Percentiles rank a stretch among this genome's conserved stretches.
Evolutionary conservation across 1,140 invertebrate species (phyloP).

Genomic region (Eubasilissa regina): DNA sequence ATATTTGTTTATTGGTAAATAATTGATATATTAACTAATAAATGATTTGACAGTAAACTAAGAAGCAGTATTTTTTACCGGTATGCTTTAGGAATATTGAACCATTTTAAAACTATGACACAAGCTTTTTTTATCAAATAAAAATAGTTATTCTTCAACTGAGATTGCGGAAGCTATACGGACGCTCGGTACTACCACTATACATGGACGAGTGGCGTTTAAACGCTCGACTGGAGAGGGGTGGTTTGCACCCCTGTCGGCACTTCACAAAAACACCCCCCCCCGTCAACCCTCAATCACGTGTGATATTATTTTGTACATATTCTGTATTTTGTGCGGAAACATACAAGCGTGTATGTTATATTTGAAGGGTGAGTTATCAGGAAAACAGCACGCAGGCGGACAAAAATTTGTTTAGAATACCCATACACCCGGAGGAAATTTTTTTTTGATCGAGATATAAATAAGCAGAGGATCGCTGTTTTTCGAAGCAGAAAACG

Average conservation of each 20-base stretch:
- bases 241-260: conserved; percentile 41
- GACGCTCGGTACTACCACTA: not conserved
- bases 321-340: conserved; percentile 37
- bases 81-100: too few relatives aligned
- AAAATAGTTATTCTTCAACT: conserved; percentile 53
- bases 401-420: conserved; percentile 10
- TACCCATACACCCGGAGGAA: conserved; percentile 6
- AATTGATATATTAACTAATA: too few relatives aligned
- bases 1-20: too few relatives aligned
- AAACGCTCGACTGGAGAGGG: conserved; percentile 51
- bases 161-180: conserved; percentile 18
- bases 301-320: conserved; percentile 48
- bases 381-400: conserved; percentile 10
- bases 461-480: conserved; percentile 19
- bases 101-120: too few relatives aligned
- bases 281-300: conserved; percentile 1
- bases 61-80: too few relatives aligned
- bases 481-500: conserved; percentile 14
- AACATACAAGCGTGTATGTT: conserved; percentile 9
- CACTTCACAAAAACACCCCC: conserved; percentile 31
- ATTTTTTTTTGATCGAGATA: conserved; percentile 20
- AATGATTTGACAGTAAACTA: too few relatives aligned
- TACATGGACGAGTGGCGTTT: conserved; percentile 51
- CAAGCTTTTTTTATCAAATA: conserved; percentile 17
- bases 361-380: conserved; percentile 20